These are phyloP conservation scores for Struthio camelus DNA, from an alignment of 2,113 vertebrate genomes.

Conservation along the genomic window DNA sequence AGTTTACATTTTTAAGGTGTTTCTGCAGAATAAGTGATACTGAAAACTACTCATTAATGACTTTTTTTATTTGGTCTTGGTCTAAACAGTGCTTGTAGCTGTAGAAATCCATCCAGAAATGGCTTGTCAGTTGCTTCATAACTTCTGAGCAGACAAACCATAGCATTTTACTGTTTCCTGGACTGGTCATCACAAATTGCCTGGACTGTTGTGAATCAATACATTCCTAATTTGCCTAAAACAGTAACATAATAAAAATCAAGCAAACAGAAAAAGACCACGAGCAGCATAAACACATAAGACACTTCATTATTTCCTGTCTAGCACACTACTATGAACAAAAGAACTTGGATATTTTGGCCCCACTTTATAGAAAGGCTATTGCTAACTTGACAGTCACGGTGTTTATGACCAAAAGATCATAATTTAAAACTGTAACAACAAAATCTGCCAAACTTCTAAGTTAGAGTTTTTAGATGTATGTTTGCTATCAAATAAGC, in stretches of 20 bases:
- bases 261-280: not conserved
- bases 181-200: not conserved
- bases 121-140: not conserved
- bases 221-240: slow-evolving; percentile 56
- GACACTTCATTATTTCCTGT: slow-evolving; percentile 28
- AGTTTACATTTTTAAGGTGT: slow-evolving; percentile 33
- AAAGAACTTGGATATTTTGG: not conserved
- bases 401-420: not conserved
- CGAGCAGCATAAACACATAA: slow-evolving; percentile 18
- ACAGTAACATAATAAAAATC: slow-evolving; percentile 27
- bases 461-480: not conserved
- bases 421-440: not conserved
- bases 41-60: slow-evolving; percentile 68
- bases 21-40: slow-evolving; percentile 7
- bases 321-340: not conserved
- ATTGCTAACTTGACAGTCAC: not conserved
- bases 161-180: slow-evolving; percentile 49
- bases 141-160: slow-evolving; percentile 44
- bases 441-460: not conserved
- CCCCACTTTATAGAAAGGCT: not conserved
- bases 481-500: not conserved
- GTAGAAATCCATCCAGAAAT: not conserved
- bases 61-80: slow-evolving; percentile 56
- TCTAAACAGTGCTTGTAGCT: slow-evolving; percentile 51
- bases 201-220: slow-evolving; percentile 31